A percentile compares a stretch with the other conserved stretches of the same genome.
These are phyloP conservation scores for Gisinianus flammeolus DNA, from an alignment of 2,888 invertebrate species.

Conservation along the genomic window DNA sequence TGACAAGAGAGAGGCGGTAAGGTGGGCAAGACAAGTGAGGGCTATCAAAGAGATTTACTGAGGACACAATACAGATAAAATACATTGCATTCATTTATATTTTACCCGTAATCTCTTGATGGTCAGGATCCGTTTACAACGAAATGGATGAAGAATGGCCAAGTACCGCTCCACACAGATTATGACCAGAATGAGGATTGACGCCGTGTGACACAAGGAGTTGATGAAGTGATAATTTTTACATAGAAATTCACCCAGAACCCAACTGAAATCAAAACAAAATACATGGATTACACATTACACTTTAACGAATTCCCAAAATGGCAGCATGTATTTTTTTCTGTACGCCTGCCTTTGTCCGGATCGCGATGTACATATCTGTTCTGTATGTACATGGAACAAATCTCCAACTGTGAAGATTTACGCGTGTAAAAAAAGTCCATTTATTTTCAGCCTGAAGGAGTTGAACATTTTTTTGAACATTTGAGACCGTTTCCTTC, in stretches of 20 bases:
- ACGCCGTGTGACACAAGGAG: slow-evolving; percentile 86
- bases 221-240: slow-evolving; percentile 90
- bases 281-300: too few relatives aligned
- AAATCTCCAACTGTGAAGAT: too few relatives aligned
- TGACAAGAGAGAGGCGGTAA: not conserved
- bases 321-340: too few relatives aligned
- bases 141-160: slow-evolving; percentile 83
- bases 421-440: too few relatives aligned
- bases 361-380: too few relatives aligned
- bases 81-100: not conserved
- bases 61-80: not conserved
- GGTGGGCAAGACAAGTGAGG: not conserved
- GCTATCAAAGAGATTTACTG: not conserved
- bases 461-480: too few relatives aligned
- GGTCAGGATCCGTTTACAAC: slow-evolving; percentile 81
- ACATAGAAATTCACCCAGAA: slow-evolving; percentile 82
- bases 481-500: too few relatives aligned
- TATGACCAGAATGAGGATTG: slow-evolving; percentile 85
- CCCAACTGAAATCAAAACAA: slow-evolving; percentile 68
- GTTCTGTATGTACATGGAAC: too few relatives aligned
- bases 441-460: too few relatives aligned
- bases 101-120: slow-evolving; percentile 76
- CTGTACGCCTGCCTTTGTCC: too few relatives aligned
- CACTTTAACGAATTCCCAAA: too few relatives aligned
- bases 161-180: slow-evolving; percentile 86